Base-by-base conservation (phyloP, 2,113 vertebrate genomes). In the Emydocephalus ijimae region DNA sequence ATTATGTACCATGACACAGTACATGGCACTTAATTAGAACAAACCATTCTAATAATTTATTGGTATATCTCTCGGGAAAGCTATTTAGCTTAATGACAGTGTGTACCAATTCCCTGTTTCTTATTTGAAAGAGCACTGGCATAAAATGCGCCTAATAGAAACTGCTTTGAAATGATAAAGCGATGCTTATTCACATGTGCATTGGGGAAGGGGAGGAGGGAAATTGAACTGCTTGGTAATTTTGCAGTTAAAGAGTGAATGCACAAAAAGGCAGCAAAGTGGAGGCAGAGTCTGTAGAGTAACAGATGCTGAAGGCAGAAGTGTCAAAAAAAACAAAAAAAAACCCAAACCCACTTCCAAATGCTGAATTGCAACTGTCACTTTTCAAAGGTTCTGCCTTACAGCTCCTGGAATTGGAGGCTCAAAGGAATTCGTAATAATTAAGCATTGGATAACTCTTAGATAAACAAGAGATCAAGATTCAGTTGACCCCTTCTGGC, bases 21-120 rank as follows among this genome's bases (percentile, higher is more conserved):
- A 91, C 81, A 86, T 89, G 56, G 74, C 81, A 50, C 74, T 4
- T 23, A 92, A 90, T 74, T 91, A 69, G 91, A 95, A 93, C 6
- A 54, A 18, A 92, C 0, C 87, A 88, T 91, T 55, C 85, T 15
- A 87, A 57, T 4, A 85, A 59, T 92, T 87, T 92, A 90, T 45
- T 87, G 59, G 11, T 26, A 10, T 50, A 85, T 11, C 14, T 90
- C 24, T 20, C 11, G 92, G 89, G 54, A 91, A 92, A 93, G 94
- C 90, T 39, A 87, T 92, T 91, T 29, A 92, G 45, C 39, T 8
- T 89, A 86, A 91, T 61, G 11, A 94, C 90, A 93, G 18, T 0
- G 0, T 90, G 7, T 12, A 1, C 15, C 15, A 94, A 56, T 50
- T 45, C 74, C n/a, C 90, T 92, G 69, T 85, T 89, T 89, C 93